Base-by-base conservation (phyloP, 92 coral and sea anemone genomes). In the Siderastrea siderea region DNA sequence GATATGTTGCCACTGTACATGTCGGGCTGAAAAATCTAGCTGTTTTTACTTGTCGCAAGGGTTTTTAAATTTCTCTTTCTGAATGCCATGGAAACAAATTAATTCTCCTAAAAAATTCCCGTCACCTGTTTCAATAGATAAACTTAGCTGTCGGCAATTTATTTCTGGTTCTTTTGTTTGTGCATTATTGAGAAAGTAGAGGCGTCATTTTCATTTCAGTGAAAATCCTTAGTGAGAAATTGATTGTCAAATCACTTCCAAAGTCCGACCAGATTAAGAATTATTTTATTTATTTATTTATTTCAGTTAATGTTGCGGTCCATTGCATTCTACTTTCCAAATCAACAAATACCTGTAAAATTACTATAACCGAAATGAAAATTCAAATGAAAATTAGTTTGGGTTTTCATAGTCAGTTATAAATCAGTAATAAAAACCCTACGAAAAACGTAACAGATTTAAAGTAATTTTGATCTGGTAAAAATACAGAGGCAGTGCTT, bases 51-150 rank as follows among this genome's bases (percentile, higher is more conserved):
- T 6, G 47, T 43, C 8, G 7, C 14, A 26, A 43, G 15, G 9
- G 43, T 67, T 44, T 38, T 43, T 26, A 10, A 3, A 12, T 17
- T 11, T 38, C 43, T 7, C 43, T 3, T 19, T 26, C 43, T 44
- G 47, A 8, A 9, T 75, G 66, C 16, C 58, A 78, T 78, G 43
- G 83, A 47, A 63, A 79, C 17, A 17, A 12, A 16, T 14, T n/a
- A 16, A 50, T 58, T 51, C 47, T 1, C 52, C 26, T n/a, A 46
- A 54, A 53, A 52, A 69, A 19, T 46, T 12, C 44, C 54, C 14
- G 1, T 3, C 77, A 81, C 67, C 85, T 66, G 85, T 81, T 81
- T 68, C 76, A 67, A 81, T 52, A 38, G 7, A 45, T 45, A 51
- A 15, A 51, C 65, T 54, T 52, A 47, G 73, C 58, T 65, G 58